Conservation (phyloP, 2,113 vertebrate species). For the Chloropsis hardwickii region DNA sequence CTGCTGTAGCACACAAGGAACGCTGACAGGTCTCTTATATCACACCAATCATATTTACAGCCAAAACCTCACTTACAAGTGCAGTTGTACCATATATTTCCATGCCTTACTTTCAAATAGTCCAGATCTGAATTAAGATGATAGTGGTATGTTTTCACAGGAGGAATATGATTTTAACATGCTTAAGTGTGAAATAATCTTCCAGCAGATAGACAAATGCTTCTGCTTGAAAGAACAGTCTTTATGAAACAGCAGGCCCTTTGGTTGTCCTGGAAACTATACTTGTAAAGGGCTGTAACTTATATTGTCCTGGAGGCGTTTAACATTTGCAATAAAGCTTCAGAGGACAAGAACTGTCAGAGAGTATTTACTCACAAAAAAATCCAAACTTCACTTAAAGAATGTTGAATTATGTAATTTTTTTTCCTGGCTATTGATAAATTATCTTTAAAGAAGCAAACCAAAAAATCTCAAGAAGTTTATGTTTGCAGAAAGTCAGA, state of each 20-base stretch:
- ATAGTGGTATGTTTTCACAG: not conserved
- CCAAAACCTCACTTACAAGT: not conserved
- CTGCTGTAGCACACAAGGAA: not conserved
- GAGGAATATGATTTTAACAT: not conserved
- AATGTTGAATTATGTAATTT: not conserved
- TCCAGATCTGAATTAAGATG: not conserved
- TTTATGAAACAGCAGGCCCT: slow-evolving; percentile 2
- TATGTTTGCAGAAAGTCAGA: not conserved
- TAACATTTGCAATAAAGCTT: slow-evolving; percentile 25
- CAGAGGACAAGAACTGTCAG: not conserved
- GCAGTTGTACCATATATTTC: not conserved
- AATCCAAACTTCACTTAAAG: not conserved
- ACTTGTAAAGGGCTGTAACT: slow-evolving; percentile 1
- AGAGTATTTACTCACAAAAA: not conserved
- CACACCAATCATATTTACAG: not conserved
- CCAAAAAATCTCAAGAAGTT: not conserved
- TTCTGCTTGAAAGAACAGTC: not conserved
- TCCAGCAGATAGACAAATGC: not conserved
- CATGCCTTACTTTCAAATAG: not conserved
- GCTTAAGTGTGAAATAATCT: not conserved
- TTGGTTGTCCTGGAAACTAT: slow-evolving; percentile 34
- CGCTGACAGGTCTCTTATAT: not conserved
- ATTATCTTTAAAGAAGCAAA: not conserved
- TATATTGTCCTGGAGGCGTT: slow-evolving; percentile 7
- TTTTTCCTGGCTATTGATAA: not conserved